These are phyloP conservation scores for Clanis bilineata DNA, from an alignment of 2,888 invertebrate species.

Conservation along the genomic window DNA sequence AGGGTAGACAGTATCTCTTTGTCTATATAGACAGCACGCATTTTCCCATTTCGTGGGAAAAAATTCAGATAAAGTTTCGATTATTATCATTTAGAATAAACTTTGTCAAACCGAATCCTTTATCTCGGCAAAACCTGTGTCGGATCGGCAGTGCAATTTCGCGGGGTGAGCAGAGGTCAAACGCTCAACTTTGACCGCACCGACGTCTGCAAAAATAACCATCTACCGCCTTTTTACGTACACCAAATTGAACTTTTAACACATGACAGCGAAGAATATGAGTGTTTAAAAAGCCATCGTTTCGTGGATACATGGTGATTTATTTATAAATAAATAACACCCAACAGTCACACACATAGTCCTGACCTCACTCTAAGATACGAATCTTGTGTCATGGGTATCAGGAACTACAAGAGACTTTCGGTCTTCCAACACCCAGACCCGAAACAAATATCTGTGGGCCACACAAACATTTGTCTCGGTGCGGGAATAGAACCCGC, in stretches of 20 bases:
- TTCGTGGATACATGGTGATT: background rate
- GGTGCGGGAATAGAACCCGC: too few species aligned
- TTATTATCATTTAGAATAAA: background rate
- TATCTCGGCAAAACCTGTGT: background rate
- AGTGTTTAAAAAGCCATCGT: background rate
- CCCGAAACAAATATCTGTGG: too few species aligned
- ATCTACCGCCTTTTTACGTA: conserved; percentile 15
- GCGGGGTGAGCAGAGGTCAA: conserved; percentile 71
- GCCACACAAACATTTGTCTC: too few species aligned
- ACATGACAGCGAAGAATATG: background rate
- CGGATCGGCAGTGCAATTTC: conserved; percentile 27
- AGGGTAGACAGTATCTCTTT: too few species aligned
- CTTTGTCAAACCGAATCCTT: conserved; percentile 7
- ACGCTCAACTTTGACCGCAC: conserved; percentile 69
- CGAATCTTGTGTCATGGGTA: too few species aligned
- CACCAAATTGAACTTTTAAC: conserved; percentile 20
- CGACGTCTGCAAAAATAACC: conserved; percentile 34
- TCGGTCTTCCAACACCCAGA: too few species aligned
- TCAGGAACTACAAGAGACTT: too few species aligned
- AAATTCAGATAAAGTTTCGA: background rate
- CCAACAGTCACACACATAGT: too few species aligned
- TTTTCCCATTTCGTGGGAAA: background rate
- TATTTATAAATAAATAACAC: too few species aligned
- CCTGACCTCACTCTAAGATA: too few species aligned
- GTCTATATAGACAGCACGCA: too few species aligned